Evolutionary conservation across 2,797 vertebrate genomes (phyloP).

Genomic region (Semotilus atromaculatus): DNA sequence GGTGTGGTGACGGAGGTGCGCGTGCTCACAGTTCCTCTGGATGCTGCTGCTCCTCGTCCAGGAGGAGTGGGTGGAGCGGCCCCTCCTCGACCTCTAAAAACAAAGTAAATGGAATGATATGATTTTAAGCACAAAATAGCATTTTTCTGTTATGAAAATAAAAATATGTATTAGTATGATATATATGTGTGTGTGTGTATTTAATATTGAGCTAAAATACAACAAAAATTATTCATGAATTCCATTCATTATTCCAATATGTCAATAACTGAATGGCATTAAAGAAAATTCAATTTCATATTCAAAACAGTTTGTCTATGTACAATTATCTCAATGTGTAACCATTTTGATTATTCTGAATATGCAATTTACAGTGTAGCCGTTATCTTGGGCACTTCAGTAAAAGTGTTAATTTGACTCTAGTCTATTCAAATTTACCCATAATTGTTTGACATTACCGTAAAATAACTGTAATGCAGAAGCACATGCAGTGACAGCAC

Average conservation of each 20-base stretch:
- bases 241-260: too few relatives aligned
- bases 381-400: not conserved
- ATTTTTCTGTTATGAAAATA: not conserved
- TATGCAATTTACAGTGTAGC: not conserved
- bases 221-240: not conserved
- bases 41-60: conserved; percentile 84
- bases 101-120: not conserved
- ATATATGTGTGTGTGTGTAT: not conserved
- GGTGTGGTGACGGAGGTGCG: conserved; percentile 84
- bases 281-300: not conserved
- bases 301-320: not conserved
- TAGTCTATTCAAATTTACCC: not conserved
- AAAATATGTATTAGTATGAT: not conserved
- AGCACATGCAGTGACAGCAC: conserved; percentile 13
- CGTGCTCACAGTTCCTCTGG: conserved; percentile 82
- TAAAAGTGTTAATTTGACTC: not conserved
- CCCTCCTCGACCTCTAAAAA: conserved; percentile 87
- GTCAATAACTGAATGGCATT: not conserved
- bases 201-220: not conserved
- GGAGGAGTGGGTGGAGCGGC: conserved; percentile 77
- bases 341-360: not conserved
- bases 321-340: not conserved
- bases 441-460: conserved; percentile 14
- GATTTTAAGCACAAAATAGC: not conserved
- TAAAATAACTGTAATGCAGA: not conserved